Conservation (phyloP, 37 sponge, comb jelly and placozoan genomes). For the Bolinopsis microptera region DNA sequence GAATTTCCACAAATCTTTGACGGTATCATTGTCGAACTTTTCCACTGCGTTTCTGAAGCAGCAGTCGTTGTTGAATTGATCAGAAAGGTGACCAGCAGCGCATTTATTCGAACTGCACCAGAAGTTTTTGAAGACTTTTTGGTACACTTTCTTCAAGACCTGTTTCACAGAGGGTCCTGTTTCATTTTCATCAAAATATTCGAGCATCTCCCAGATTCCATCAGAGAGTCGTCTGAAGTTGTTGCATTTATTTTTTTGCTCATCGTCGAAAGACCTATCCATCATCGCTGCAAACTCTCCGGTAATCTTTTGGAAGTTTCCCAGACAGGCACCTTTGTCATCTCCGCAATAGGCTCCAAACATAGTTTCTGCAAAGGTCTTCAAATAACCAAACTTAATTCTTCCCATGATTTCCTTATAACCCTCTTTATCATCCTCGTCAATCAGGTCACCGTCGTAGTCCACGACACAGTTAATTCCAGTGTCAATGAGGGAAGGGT, state of each 20-base stretch:
- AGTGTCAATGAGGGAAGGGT: not conserved
- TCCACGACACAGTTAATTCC: not conserved
- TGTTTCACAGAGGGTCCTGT: not conserved
- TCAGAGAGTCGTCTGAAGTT: not conserved
- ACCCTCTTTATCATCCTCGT: not conserved
- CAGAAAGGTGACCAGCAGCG: not conserved
- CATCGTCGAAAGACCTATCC: not conserved
- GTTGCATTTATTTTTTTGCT: not conserved
- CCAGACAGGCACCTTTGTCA: not conserved
- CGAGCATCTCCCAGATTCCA: not conserved
- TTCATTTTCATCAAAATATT: not conserved
- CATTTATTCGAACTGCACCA: not conserved
- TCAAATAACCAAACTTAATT: not conserved
- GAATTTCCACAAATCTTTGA: not conserved
- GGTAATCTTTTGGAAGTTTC: not conserved
- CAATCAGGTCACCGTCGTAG: not conserved
- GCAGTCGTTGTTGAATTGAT: not conserved
- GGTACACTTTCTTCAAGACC: not conserved
- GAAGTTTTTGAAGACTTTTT: not conserved
- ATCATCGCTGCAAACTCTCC: not conserved
- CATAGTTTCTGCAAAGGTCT: not conserved
- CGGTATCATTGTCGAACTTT: not conserved
- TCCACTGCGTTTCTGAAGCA: not conserved
- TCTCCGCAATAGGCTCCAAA: not conserved
- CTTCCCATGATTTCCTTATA: not conserved